A percentile compares a stretch with the other conserved stretches of the same genome.
Evolutionary conservation across 2,113 vertebrate species (phyloP).

Genomic region (Megatriorchis doriae): DNA sequence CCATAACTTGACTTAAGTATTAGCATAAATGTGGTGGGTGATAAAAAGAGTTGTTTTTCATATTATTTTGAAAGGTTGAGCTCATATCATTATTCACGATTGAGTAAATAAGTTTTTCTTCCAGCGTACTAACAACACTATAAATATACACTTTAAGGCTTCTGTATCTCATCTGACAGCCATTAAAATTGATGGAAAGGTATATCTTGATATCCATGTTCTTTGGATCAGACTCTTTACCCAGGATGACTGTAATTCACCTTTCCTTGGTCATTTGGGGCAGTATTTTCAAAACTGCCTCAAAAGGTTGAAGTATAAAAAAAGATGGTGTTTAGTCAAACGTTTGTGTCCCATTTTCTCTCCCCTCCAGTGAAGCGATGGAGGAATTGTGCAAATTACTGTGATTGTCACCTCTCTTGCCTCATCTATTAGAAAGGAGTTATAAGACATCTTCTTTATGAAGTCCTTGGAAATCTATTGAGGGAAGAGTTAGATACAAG

Average conservation of each 20-base stretch:
- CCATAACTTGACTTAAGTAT: not conserved
- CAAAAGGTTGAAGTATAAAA: not conserved
- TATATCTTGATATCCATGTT: not conserved
- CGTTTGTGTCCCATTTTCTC: not conserved
- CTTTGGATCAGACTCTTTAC: not conserved
- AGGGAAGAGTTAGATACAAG: not conserved
- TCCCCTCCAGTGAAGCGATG: not conserved
- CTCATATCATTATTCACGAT: slow-evolving; percentile 35
- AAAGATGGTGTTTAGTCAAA: not conserved
- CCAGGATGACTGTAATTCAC: not conserved
- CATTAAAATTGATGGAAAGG: not conserved
- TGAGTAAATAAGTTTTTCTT: slow-evolving; percentile 46
- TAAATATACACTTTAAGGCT: slow-evolving; percentile 3
- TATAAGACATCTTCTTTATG: not conserved
- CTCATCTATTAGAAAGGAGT: not conserved
- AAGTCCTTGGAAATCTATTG: not conserved
- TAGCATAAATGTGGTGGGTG: not conserved
- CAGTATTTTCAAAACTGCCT: not conserved
- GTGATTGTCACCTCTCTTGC: not conserved
- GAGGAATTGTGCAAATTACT: not conserved
- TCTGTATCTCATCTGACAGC: not conserved
- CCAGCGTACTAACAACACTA: not conserved
- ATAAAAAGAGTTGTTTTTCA: slow-evolving; percentile 38
- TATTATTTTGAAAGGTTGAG: slow-evolving; percentile 18
- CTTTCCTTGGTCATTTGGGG: not conserved